Percentiles rank a stretch among this genome's conserved stretches.
These are phyloP conservation scores for Nannospalax galili DNA, from an alignment of 2,113 vertebrate species.

Conservation along the genomic window DNA sequence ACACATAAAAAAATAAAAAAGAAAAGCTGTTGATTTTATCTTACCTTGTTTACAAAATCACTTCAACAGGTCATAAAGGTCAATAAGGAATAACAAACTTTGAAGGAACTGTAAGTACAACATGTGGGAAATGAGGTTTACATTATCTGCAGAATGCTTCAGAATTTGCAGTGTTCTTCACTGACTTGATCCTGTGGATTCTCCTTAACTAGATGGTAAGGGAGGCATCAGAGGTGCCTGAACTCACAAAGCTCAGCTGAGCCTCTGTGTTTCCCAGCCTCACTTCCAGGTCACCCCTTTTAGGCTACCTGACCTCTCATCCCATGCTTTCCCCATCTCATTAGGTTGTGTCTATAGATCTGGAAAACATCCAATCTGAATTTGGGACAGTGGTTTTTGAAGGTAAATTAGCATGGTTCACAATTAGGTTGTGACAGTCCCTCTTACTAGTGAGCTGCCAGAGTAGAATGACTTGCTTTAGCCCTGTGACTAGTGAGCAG, in stretches of 20 bases:
- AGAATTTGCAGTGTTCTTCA: background rate
- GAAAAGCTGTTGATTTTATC: background rate
- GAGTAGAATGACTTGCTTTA: background rate
- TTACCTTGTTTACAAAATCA: background rate
- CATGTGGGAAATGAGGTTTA: background rate
- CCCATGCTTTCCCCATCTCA: background rate
- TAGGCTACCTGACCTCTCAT: background rate
- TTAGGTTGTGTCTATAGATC: background rate
- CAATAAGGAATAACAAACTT: background rate
- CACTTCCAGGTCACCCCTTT: no score
- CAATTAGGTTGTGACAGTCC: background rate
- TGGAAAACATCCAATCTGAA: background rate
- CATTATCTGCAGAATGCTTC: background rate
- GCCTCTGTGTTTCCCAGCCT: background rate
- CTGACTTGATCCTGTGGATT: background rate
- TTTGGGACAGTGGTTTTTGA: background rate
- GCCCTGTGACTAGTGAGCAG: fast-evolving
- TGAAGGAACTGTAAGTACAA: background rate
- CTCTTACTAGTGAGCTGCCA: fast-evolving
- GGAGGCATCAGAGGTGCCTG: background rate
- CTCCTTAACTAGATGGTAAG: background rate
- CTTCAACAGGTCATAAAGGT: background rate
- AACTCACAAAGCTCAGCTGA: background rate
- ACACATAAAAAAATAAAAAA: no score
- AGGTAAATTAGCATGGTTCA: background rate